These are phyloP conservation scores for Eurytoma adleriae DNA, from an alignment of 2,888 invertebrate genomes.

Conservation along the genomic window DNA sequence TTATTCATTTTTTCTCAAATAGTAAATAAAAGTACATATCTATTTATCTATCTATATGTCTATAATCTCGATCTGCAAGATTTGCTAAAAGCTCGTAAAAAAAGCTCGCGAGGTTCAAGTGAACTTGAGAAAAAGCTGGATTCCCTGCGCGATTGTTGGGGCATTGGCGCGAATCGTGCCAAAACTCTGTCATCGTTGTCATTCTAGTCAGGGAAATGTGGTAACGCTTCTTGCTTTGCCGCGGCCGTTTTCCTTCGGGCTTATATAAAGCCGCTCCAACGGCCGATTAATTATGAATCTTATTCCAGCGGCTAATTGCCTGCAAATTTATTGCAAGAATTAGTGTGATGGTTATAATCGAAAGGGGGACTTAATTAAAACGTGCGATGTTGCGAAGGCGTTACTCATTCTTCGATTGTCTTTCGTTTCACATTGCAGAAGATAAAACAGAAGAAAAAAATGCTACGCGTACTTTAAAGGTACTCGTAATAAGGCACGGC, in stretches of 20 bases:
- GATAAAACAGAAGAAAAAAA: too few relatives aligned
- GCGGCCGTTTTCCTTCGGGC: background rate
- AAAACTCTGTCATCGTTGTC: slow-evolving; percentile 37
- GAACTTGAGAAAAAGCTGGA: too few relatives aligned
- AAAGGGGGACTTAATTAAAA: background rate
- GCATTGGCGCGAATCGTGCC: background rate
- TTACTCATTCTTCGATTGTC: too few relatives aligned
- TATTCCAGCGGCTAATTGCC: slow-evolving; percentile 15
- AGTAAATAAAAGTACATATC: too few relatives aligned
- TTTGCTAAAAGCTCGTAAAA: too few relatives aligned
- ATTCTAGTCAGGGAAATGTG: background rate
- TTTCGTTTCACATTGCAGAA: too few relatives aligned
- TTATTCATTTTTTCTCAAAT: too few relatives aligned
- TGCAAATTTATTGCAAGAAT: background rate
- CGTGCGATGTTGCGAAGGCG: background rate
- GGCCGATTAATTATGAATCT: slow-evolving; percentile 41
- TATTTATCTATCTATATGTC: too few relatives aligned
- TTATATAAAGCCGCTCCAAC: slow-evolving; percentile 18
- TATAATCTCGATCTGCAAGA: too few relatives aligned
- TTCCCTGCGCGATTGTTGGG: background rate
- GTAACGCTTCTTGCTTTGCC: background rate
- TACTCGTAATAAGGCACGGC: background rate
- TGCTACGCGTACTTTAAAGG: background rate
- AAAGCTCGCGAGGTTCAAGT: too few relatives aligned
- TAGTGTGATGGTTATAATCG: background rate